Conservation (phyloP, 2,113 vertebrate genomes). For the Albula glossodonta region DNA sequence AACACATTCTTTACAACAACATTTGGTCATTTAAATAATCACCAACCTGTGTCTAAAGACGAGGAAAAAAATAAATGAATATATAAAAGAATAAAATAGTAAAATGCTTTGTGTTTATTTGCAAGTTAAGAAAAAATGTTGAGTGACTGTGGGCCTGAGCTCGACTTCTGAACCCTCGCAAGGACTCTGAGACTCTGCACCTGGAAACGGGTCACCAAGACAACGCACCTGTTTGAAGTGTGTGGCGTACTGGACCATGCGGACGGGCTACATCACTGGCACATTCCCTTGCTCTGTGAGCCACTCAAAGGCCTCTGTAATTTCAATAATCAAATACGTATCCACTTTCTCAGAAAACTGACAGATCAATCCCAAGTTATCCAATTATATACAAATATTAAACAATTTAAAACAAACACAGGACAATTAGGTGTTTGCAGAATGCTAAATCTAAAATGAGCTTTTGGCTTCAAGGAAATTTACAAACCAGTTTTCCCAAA, state of each 20-base stretch:
- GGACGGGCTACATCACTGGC: constrained; percentile 89
- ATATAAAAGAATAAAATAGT: too few relatives aligned
- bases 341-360: not conserved
- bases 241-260: constrained; percentile 94
- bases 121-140: too few relatives aligned
- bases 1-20: too few relatives aligned
- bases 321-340: not conserved
- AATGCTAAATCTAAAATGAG: not conserved
- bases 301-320: too few relatives aligned
- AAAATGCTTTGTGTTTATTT: too few relatives aligned
- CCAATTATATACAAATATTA: not conserved
- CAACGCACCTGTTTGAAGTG: constrained; percentile 89
- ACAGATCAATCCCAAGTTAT: not conserved
- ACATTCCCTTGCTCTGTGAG: too few relatives aligned
- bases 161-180: not conserved
- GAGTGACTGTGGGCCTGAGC: not conserved
- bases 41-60: too few relatives aligned
- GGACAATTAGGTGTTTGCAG: not conserved
- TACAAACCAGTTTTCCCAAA: not conserved
- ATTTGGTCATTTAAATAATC: too few relatives aligned
- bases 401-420: not conserved
- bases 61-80: too few relatives aligned
- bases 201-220: not conserved
- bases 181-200: not conserved
- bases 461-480: not conserved